Base-by-base conservation (phyloP, 2,113 vertebrate genomes). In the Mirounga angustirostris region DNA sequence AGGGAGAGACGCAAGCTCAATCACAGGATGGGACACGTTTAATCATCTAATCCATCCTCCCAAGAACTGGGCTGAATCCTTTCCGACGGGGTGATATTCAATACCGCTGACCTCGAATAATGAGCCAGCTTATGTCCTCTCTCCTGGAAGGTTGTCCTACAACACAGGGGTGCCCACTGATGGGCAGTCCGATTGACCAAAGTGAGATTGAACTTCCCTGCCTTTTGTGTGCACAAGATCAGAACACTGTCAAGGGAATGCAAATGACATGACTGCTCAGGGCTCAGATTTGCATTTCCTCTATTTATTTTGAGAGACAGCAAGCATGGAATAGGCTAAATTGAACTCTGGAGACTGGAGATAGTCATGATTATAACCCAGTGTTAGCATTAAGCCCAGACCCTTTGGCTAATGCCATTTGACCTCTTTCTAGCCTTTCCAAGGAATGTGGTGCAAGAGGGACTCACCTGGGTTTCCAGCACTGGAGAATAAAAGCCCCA, bases 321-420 rank as follows among this genome's bases (percentile, higher is more conserved):
- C 54, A 80, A 94, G 13, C 46, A 56, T 30, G 28, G 46, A 76
- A 46, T 82, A 28, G 67, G 78, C 50, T 93, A 61, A 78, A 73
- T 22, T 43, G 61, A 96, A 90, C 91, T 69, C 59, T 82, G 73
- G 91, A 95, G 65, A 90, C 71, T 88, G 50, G 86, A 76, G 84
- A 58, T 21, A 50, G 63, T 78, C 59, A 4, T 78, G 59, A 82
- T 71, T 94, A 11, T 52, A 61, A 93, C 73, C 46, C 74, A 63
- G 14, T 21, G 40, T 73, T 82, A 73, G 65, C 54, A 50, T 14
- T 58, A 80, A 50, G 36, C 86, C 82, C 40, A 43, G 40, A 81
- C 36, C 59, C 12, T 83, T 52, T 26, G 54, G 54, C 67, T 91
- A 12, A 74, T 79, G 78, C 69, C 79, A 2, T n/a, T 71, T 40